Evolutionary conservation across 2,797 vertebrate species (phyloP), one percentile per base, ranked within the genome.

Genomic region (Mormyrops boulengeri): DNA sequence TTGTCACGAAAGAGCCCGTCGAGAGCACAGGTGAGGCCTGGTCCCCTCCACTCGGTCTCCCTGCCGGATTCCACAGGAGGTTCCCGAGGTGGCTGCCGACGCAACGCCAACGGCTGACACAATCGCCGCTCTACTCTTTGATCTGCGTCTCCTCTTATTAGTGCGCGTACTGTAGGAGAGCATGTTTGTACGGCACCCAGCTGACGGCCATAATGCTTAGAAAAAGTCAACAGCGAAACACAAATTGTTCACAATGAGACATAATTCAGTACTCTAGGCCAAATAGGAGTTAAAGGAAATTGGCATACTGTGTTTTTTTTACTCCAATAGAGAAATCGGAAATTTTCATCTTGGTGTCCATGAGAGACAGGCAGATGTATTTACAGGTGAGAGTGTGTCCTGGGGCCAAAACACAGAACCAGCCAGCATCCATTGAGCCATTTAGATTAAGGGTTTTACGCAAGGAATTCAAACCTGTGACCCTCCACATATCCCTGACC

Each of bases 11-110:
- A 2, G 73, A 84, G 41, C 22, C 26, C 88, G 87, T 11, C 19
- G 53, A 50, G 53, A 62, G 73, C 66, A 73, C 86, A 82, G 89
- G 73, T 88, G 89, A 90, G 69, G 9, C 38, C 41, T 41, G 53
- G n/a, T 47, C 50, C 53, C 60, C 60, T 53, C 44, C 22, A 1
- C 82, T 34, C 8, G 19, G 38, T 7, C 41, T 55, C 57, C 62
- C 3, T 49, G 19, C 9, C 5, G 11, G 9, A 88, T 90, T 88
- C 86, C 38, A 53, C 14, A 62, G 19, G 14, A n/a, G 62, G 22
- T 9, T 9, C 53, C 19, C 34, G 8, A 22, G 52, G 3, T 17
- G 12, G 30, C 34, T 9, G 6, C 7, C 6, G 22, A 34, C 4
- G 22, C 9, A 3, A 1, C 1, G n/a, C 34, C 38, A 44, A 77